Conservation (phyloP, 2,888 invertebrate genomes). For the Scotopteryx bipunctaria region DNA sequence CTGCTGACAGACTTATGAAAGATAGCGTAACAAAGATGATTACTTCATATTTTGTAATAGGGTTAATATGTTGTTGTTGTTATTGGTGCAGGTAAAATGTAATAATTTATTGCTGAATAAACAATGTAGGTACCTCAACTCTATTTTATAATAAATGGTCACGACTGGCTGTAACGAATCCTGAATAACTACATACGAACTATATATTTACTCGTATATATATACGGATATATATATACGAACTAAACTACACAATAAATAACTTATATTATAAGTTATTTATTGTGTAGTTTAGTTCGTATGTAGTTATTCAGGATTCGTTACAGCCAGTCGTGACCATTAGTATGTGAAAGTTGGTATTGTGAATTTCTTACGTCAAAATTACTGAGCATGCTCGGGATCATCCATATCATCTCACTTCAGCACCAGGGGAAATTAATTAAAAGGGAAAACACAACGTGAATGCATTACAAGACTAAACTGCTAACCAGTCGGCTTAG, state of each 20-base stretch:
- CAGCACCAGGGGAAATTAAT: conserved; percentile 11
- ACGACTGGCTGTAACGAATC: too few relatives aligned
- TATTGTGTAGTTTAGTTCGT: too few relatives aligned
- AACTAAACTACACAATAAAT: too few relatives aligned
- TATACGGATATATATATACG: too few relatives aligned
- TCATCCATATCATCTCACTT: conserved; percentile 13
- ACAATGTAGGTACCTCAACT: too few relatives aligned
- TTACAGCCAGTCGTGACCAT: conserved; percentile 17
- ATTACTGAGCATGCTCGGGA: conserved; percentile 13
- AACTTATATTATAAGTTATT: too few relatives aligned
- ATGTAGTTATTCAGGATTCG: conserved; percentile 16
- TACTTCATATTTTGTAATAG: neutral
- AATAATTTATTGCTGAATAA: too few relatives aligned
- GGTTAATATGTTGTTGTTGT: neutral
- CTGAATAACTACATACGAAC: neutral
- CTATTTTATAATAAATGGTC: too few relatives aligned
- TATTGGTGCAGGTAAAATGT: too few relatives aligned
- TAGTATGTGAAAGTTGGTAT: conserved; percentile 28
- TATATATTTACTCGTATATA: neutral
- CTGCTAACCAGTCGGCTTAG: neutral
- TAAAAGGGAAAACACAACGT: conserved; percentile 24
- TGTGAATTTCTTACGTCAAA: conserved; percentile 22
- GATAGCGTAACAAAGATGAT: neutral
- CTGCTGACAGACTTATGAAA: neutral
- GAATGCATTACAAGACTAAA: conserved; percentile 22